A percentile compares a stretch with the other conserved stretches of the same genome.
Conservation (phyloP, 2,888 invertebrate species). For the Rhagonycha fulva region DNA sequence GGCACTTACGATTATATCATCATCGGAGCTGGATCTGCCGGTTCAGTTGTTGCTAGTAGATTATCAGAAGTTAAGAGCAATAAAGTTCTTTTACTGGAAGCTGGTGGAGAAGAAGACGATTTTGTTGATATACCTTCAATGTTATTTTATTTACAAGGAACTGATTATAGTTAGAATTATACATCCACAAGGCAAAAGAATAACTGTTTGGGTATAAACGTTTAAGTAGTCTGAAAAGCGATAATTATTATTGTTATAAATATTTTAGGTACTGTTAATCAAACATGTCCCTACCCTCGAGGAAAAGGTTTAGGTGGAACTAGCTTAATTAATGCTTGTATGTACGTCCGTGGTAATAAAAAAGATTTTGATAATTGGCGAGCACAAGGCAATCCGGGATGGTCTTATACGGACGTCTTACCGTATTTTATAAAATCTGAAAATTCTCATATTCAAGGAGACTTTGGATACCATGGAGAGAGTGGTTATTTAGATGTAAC, state of each 20-base stretch:
- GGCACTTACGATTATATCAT: conserved; percentile 67
- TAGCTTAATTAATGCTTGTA: no score
- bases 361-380: no score
- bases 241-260: neutral
- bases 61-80: conserved; percentile 57
- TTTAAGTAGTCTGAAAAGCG: neutral
- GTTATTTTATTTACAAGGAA: neutral
- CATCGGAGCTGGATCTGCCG: conserved; percentile 68
- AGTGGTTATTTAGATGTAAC: no score
- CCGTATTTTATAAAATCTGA: no score
- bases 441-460: no score
- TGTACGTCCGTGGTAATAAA: no score
- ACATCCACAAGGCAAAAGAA: neutral
- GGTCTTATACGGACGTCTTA: no score
- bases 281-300: no score
- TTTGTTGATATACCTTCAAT: conserved; percentile 3
- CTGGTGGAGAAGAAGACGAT: conserved; percentile 51
- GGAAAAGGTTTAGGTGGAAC: no score
- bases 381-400: no score
- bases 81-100: conserved; percentile 69
- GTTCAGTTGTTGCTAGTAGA: conserved; percentile 62
- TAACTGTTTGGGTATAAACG: neutral
- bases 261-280: conserved; percentile 14
- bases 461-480: no score
- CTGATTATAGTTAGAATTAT: conserved; percentile 1